phyloP scores from a whole-genome alignment of 2,113 vertebrate genomes.

The Promerops cafer region DNA sequence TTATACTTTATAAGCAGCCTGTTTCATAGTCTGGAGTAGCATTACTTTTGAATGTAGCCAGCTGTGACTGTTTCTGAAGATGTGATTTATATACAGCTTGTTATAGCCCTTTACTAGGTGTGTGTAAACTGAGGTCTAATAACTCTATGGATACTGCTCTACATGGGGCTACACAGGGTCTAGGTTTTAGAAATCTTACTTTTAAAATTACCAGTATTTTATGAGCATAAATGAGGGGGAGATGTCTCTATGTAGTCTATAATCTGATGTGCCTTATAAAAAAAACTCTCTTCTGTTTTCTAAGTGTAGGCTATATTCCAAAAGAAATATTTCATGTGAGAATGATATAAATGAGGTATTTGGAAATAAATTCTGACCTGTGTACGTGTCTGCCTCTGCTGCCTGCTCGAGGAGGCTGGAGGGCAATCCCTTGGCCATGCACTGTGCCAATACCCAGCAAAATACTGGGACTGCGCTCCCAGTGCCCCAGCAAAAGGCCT shows the following conservation, averaged over 20 bases:
- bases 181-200: slow-evolving; percentile 46
- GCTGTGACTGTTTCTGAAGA: slow-evolving; percentile 31
- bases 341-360: slow-evolving; percentile 46
- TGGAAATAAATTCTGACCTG: slow-evolving; percentile 67
- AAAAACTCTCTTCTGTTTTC: slow-evolving; percentile 45
- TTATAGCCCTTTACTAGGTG: slow-evolving; percentile 27
- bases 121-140: slow-evolving; percentile 33
- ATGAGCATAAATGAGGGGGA: background rate
- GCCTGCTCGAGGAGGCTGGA: background rate
- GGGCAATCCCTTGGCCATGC: background rate
- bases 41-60: slow-evolving; percentile 7
- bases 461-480: background rate
- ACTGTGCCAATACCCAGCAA: fast-evolving
- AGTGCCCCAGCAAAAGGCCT: background rate
- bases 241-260: slow-evolving; percentile 32
- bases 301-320: slow-evolving; percentile 30
- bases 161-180: slow-evolving; percentile 18
- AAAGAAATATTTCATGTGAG: slow-evolving; percentile 53
- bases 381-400: background rate
- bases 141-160: slow-evolving; percentile 26
- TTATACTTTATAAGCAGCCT: slow-evolving; percentile 3
- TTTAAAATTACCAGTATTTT: slow-evolving; percentile 39
- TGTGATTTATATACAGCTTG: slow-evolving; percentile 18
- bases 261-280: slow-evolving; percentile 70
- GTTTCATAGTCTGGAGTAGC: slow-evolving; percentile 21